These are phyloP conservation scores for Rhinella marina DNA, from an alignment of 2,797 vertebrate species.

Conservation along the genomic window DNA sequence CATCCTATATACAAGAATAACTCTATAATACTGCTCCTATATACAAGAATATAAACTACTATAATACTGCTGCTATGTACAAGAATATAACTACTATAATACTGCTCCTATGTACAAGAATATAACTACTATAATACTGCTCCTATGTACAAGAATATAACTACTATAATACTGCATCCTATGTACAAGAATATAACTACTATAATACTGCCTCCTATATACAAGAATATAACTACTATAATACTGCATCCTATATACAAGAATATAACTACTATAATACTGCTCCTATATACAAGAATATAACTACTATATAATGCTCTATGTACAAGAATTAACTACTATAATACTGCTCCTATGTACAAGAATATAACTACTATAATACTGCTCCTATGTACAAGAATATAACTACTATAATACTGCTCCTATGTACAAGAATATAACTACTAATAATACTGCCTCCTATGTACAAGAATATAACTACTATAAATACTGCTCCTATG, in stretches of 20 bases:
- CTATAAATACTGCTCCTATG: not conserved
- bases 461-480: not conserved
- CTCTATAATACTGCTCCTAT: constrained; percentile 11
- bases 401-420: not conserved
- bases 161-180: constrained; percentile 5
- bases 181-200: constrained; percentile 16
- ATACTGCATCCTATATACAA: not conserved
- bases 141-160: not conserved
- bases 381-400: not conserved
- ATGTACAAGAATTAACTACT: not conserved
- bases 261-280: not conserved
- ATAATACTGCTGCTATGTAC: constrained; percentile 4
- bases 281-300: not conserved
- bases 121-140: constrained; percentile 18
- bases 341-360: not conserved
- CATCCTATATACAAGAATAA: constrained; percentile 4
- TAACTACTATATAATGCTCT: not conserved
- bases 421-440: not conserved
- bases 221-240: constrained; percentile 15
- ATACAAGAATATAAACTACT: constrained; percentile 11
- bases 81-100: constrained; percentile 20
- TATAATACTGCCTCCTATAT: not conserved
- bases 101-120: constrained; percentile 3
- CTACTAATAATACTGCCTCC: not conserved
- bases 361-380: constrained; percentile 11